phyloP scores from a whole-genome alignment of 2,113 vertebrate species.

The Larimichthys crocea region DNA sequence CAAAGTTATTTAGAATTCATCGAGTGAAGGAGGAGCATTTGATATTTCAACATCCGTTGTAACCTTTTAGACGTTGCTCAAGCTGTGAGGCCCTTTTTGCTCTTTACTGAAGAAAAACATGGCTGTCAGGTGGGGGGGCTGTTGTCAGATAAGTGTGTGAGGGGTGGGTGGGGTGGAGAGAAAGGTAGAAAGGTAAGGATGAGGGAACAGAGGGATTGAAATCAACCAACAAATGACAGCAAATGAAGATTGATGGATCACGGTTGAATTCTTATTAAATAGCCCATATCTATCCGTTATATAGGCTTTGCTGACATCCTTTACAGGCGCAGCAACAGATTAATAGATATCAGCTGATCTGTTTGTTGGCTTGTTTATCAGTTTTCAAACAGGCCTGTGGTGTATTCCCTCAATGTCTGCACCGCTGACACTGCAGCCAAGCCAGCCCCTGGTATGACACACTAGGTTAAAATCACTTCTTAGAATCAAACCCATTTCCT shows the following conservation, averaged over 20 bases:
- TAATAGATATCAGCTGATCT: slow-evolving; percentile 48
- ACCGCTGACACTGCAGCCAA: not conserved
- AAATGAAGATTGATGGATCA: slow-evolving; percentile 62
- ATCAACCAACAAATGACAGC: slow-evolving; percentile 54
- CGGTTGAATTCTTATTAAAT: slow-evolving; percentile 44
- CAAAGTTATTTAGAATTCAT: slow-evolving; percentile 45
- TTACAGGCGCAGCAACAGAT: slow-evolving; percentile 9
- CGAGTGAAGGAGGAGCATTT: slow-evolving; percentile 28
- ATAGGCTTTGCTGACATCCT: slow-evolving; percentile 32
- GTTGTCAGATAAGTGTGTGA: not conserved
- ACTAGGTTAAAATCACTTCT: slow-evolving; percentile 38
- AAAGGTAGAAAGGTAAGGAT: not conserved
- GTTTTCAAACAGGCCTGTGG: slow-evolving; percentile 35
- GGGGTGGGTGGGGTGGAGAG: not conserved
- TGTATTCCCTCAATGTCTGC: slow-evolving; percentile 17
- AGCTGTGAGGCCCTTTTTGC: slow-evolving; percentile 48
- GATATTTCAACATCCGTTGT: slow-evolving; percentile 55
- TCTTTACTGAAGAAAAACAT: slow-evolving; percentile 15
- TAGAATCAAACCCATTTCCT: slow-evolving; percentile 4
- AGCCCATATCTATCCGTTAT: slow-evolving; percentile 34
- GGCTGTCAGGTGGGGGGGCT: slow-evolving; percentile 25
- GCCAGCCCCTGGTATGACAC: slow-evolving; percentile 28
- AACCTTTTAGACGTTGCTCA: slow-evolving; percentile 59
- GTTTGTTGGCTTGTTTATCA: slow-evolving; percentile 52
- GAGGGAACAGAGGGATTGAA: slow-evolving; percentile 23